phyloP scores from a whole-genome alignment of 2,797 vertebrate genomes.

The Coracias cyanogaster region DNA sequence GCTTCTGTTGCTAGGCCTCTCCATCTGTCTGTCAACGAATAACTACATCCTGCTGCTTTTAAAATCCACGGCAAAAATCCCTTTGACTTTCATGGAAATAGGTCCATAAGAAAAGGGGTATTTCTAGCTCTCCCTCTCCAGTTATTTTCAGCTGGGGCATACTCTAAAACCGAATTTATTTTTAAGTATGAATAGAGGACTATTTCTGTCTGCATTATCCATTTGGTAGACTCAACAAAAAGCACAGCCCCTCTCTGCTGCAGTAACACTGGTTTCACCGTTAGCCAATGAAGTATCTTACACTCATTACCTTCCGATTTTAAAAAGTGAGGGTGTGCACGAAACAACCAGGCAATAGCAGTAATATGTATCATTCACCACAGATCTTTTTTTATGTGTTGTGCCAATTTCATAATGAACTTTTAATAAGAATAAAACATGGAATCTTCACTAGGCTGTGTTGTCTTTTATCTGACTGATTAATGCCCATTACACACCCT shows the following conservation, averaged over 20 bases:
- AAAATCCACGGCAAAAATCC: constrained; percentile 15
- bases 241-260: constrained; percentile 25
- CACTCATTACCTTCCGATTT: neutral
- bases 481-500: constrained; percentile 6
- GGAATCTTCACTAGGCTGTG: neutral
- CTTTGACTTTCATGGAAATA: constrained; percentile 6
- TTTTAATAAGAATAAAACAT: constrained; percentile 66
- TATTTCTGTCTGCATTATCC: constrained; percentile 50
- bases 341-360: neutral
- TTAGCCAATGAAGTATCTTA: neutral
- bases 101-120: constrained; percentile 1
- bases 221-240: constrained; percentile 20
- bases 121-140: constrained; percentile 35
- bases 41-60: neutral
- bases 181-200: constrained; percentile 45
- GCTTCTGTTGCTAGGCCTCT: constrained; percentile 25
- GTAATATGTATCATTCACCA: constrained; percentile 24
- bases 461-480: constrained; percentile 17
- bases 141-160: constrained; percentile 47
- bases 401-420: constrained; percentile 66
- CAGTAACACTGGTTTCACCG: constrained; percentile 2
- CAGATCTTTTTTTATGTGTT: constrained; percentile 66
- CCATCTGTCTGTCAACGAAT: constrained; percentile 38
- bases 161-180: constrained; percentile 43
- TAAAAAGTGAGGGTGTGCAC: constrained; percentile 25